Evolutionary conservation across 2,113 vertebrate genomes (phyloP).

Genomic region (Bungarus multicinctus): DNA sequence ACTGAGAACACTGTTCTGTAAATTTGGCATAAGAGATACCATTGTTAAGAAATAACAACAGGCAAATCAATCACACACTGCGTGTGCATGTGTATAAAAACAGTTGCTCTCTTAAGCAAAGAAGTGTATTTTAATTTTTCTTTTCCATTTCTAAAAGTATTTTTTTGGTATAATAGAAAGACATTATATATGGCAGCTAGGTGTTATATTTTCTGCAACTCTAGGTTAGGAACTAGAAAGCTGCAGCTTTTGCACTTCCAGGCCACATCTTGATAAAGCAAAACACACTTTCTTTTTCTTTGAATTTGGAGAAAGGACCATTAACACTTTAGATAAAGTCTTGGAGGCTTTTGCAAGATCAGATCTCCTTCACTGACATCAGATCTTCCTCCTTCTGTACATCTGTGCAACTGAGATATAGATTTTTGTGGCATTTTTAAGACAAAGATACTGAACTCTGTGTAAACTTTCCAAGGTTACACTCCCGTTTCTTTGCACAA

Average conservation of each 20-base stretch:
- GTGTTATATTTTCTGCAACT: not conserved
- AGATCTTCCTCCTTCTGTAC: not conserved
- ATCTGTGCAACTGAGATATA: not conserved
- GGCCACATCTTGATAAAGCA: not conserved
- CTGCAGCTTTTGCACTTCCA: not conserved
- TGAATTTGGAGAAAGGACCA: not conserved
- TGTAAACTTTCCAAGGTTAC: not conserved
- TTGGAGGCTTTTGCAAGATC: not conserved
- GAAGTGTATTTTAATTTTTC: not conserved
- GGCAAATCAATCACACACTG: not conserved
- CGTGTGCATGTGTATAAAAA: not conserved
- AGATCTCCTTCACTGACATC: not conserved
- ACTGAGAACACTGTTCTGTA: not conserved
- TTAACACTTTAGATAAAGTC: not conserved
- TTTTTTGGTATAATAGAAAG: not conserved
- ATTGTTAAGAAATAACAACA: not conserved
- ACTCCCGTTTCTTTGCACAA: not conserved
- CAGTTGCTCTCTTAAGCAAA: not conserved
- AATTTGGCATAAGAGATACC: not conserved
- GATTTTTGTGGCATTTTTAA: not conserved
- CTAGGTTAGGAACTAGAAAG: not conserved
- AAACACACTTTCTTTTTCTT: not conserved
- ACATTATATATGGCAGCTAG: not conserved
- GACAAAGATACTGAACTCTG: not conserved
- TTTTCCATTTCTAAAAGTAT: not conserved